Percentiles rank a stretch among this genome's conserved stretches.
Conservation (phyloP, 2,888 invertebrate genomes). For the Archips xylosteana region DNA sequence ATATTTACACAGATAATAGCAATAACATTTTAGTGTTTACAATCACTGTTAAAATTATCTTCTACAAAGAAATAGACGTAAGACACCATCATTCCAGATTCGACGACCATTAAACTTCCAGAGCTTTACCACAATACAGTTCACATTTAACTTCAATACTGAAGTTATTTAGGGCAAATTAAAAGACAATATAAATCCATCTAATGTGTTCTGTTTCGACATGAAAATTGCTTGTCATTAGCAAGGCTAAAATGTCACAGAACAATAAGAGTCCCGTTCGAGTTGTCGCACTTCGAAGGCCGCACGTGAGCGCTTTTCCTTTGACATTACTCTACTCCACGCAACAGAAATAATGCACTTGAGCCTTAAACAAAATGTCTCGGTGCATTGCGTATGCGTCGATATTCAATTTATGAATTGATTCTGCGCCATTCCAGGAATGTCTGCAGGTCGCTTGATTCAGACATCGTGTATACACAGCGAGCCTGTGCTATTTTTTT, state of each 20-base stretch:
- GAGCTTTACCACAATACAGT: constrained; percentile 15
- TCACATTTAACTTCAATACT: constrained; percentile 47
- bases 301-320: constrained; percentile 74
- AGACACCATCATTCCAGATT: not conserved
- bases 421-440: constrained; percentile 5
- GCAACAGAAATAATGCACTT: constrained; percentile 70
- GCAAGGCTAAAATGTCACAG: constrained; percentile 83
- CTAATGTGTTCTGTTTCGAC: constrained; percentile 78
- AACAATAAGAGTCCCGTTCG: constrained; percentile 75
- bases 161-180: constrained; percentile 66
- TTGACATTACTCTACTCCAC: constrained; percentile 67
- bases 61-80: not conserved
- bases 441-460: constrained; percentile 13
- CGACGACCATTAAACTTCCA: not conserved
- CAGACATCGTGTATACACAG: constrained; percentile 9
- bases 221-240: constrained; percentile 83
- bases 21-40: not conserved
- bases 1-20: not conserved
- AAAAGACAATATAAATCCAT: constrained; percentile 73
- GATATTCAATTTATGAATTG: constrained; percentile 28
- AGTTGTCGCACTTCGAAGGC: constrained; percentile 55
- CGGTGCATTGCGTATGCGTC: constrained; percentile 20
- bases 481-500: not conserved
- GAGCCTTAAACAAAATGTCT: constrained; percentile 41
- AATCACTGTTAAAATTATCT: not conserved